Conservation (phyloP, 1,140 invertebrate species). For the Polypedilum vanderplanki region DNA sequence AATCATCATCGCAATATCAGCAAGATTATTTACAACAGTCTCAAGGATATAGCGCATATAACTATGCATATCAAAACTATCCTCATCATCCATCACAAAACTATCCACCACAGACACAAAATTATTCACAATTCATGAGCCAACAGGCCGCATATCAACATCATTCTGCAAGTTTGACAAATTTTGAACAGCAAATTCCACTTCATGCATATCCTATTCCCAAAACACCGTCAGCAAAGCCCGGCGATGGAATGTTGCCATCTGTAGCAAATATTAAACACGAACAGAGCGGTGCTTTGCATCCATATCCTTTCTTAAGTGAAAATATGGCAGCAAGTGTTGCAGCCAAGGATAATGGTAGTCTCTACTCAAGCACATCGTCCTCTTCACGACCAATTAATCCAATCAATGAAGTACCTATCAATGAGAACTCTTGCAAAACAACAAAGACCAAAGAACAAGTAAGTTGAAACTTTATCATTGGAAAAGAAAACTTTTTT, state of each 20-base stretch:
- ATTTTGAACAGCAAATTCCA: slow-evolving; percentile 44
- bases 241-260: neutral
- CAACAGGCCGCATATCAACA: slow-evolving; percentile 31
- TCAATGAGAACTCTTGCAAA: neutral
- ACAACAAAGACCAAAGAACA: neutral
- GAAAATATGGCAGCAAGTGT: slow-evolving; percentile 40
- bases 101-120: slow-evolving; percentile 4
- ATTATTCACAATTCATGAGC: neutral
- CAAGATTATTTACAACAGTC: slow-evolving; percentile 22
- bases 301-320: slow-evolving; percentile 53
- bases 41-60: slow-evolving; percentile 34
- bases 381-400: slow-evolving; percentile 12
- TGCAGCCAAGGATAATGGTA: slow-evolving; percentile 31
- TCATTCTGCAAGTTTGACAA: slow-evolving; percentile 39
- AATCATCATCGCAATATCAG: slow-evolving; percentile 29
- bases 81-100: slow-evolving; percentile 30
- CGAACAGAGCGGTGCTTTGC: slow-evolving; percentile 25
- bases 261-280: slow-evolving; percentile 32
- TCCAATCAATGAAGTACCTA: slow-evolving; percentile 12
- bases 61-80: slow-evolving; percentile 34
- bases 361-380: neutral
- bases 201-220: slow-evolving; percentile 39
- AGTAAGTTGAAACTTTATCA: neutral
- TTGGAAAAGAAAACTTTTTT: neutral
- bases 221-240: slow-evolving; percentile 36